Evolutionary conservation across 2,888 invertebrate genomes (phyloP).

Genomic region (Lutraria lutraria): DNA sequence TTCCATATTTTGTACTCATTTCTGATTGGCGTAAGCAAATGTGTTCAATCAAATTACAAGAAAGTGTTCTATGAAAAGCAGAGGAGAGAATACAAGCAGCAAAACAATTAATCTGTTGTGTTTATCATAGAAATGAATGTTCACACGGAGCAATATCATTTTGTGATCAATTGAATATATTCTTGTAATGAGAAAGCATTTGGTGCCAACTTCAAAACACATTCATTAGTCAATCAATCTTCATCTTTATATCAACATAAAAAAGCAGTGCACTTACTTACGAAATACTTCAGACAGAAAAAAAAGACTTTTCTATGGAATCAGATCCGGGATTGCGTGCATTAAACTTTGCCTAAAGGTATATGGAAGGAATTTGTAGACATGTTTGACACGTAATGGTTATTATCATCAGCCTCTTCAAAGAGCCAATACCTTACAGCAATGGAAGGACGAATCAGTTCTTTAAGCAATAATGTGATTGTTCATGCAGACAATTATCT

Average conservation of each 20-base stretch:
- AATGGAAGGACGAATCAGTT: neutral
- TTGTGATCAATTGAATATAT: neutral
- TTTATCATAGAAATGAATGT: neutral
- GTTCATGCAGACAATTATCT: neutral
- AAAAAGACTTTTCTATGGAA: neutral
- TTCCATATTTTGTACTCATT: neutral
- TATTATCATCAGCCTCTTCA: neutral
- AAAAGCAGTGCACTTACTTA: neutral
- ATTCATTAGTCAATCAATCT: neutral
- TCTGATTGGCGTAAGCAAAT: neutral
- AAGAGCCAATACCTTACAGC: neutral
- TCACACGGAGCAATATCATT: neutral
- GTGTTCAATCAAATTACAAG: neutral
- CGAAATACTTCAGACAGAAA: constrained; percentile 2
- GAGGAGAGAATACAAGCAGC: neutral
- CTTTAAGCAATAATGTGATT: neutral
- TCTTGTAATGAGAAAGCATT: neutral
- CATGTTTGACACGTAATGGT: constrained; percentile 16
- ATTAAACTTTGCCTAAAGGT: neutral
- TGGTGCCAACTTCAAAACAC: neutral
- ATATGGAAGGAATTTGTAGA: neutral
- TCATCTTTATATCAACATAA: neutral
- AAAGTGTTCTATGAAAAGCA: neutral
- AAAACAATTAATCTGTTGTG: neutral
- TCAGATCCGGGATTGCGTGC: neutral